phyloP scores from a whole-genome alignment of 2,888 invertebrate genomes.

The Conus canariensis region DNA sequence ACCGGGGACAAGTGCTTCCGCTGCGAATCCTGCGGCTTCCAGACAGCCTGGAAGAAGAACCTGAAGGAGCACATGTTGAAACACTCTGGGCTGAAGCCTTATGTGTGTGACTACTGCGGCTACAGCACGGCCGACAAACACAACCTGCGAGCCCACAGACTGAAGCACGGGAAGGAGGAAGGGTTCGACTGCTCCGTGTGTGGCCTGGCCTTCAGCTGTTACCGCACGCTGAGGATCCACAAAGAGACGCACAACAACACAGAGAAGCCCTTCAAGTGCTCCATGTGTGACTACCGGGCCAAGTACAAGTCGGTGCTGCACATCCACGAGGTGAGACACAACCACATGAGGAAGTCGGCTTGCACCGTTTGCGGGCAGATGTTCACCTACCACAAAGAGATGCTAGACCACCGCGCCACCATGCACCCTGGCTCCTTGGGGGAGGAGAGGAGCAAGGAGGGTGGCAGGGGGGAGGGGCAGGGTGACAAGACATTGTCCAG shows the following conservation, averaged over 20 bases:
- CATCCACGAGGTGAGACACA: conserved; percentile 41
- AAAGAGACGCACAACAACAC: conserved; percentile 43
- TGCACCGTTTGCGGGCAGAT: conserved; percentile 35
- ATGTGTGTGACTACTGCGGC: conserved; percentile 50
- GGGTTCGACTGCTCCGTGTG: conserved; percentile 51
- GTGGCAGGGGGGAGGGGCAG: background rate
- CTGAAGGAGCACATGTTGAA: conserved; percentile 55
- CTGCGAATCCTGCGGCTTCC: conserved; percentile 50
- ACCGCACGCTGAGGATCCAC: conserved; percentile 33
- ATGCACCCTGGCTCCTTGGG: conserved; percentile 41
- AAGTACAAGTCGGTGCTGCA: conserved; percentile 44
- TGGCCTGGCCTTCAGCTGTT: conserved; percentile 36
- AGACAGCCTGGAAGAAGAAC: conserved; percentile 54
- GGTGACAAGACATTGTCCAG: conserved; percentile 35
- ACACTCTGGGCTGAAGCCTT: conserved; percentile 51
- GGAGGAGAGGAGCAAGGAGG: background rate
- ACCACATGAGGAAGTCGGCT: conserved; percentile 39
- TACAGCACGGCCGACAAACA: conserved; percentile 54
- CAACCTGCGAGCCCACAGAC: conserved; percentile 49
- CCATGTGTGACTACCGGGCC: conserved; percentile 38
- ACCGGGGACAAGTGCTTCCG: conserved; percentile 52
- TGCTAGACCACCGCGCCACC: conserved; percentile 48
- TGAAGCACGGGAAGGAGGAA: conserved; percentile 53
- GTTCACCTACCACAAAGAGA: conserved; percentile 48
- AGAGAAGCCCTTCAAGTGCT: conserved; percentile 39